Evolutionary conservation across 2,888 invertebrate species (phyloP).

Genomic region (Acanthacorydalis orientalis): DNA sequence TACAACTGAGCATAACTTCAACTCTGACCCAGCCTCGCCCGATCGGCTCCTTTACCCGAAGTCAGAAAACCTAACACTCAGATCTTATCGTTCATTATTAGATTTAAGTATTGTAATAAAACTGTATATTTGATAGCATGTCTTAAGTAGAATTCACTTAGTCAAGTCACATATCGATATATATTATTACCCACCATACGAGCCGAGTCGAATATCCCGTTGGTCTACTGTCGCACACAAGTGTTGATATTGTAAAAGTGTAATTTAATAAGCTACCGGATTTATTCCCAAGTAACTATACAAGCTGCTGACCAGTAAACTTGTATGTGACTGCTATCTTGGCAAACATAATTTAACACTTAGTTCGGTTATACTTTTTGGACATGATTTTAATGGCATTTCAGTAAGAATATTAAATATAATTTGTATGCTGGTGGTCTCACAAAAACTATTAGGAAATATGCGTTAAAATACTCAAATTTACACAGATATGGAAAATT

Average conservation of each 20-base stretch:
- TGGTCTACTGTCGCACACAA: no score
- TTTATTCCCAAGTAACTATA: slow-evolving; percentile 1
- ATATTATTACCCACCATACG: no score
- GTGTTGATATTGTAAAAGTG: slow-evolving; percentile 4
- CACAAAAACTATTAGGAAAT: background rate
- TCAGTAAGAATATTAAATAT: background rate
- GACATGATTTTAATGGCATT: background rate
- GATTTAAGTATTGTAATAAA: slow-evolving; percentile 22
- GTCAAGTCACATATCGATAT: no score
- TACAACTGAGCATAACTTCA: no score
- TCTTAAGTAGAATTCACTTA: background rate
- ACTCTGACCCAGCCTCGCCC: no score
- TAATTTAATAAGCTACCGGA: slow-evolving; percentile 7
- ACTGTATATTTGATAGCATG: slow-evolving; percentile 18
- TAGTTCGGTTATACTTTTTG: background rate
- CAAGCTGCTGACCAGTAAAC: background rate
- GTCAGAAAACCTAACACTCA: background rate
- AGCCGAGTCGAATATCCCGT: no score
- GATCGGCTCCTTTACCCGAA: no score
- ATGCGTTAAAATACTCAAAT: no score
- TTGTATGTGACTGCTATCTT: background rate
- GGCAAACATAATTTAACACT: background rate
- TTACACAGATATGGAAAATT: no score
- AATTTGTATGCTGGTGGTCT: background rate
- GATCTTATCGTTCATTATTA: slow-evolving; percentile 19